These are phyloP conservation scores for Rhinella marina DNA, from an alignment of 2,797 vertebrate species.

Conservation along the genomic window DNA sequence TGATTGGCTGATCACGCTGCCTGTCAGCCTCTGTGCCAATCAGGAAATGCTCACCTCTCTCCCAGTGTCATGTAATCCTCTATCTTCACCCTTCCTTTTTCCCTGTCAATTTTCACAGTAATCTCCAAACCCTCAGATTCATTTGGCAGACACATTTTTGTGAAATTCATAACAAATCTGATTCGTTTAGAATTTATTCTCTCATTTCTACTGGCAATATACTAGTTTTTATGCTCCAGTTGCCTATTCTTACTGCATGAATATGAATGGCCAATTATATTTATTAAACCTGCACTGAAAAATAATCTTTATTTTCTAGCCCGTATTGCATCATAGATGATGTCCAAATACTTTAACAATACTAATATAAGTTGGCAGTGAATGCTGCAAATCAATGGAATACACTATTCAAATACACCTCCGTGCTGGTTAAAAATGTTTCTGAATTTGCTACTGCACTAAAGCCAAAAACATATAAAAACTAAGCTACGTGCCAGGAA, in stretches of 20 bases:
- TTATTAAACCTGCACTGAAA: neutral
- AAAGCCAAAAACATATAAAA: conserved; percentile 15
- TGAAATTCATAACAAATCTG: too few species aligned
- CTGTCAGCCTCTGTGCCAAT: too few species aligned
- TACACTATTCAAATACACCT: conserved; percentile 9
- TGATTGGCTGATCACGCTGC: too few species aligned
- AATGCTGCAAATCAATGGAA: neutral
- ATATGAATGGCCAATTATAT: neutral
- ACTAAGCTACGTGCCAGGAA: conserved; percentile 5
- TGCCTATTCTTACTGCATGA: neutral
- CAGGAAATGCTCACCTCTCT: too few species aligned
- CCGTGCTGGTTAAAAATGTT: neutral
- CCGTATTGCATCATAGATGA: neutral
- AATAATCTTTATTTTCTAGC: neutral
- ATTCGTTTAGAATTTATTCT: neutral
- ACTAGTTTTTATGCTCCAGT: neutral
- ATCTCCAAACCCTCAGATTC: too few species aligned
- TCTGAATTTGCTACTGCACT: neutral
- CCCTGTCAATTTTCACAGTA: too few species aligned
- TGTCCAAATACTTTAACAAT: neutral
- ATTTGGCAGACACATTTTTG: too few species aligned
- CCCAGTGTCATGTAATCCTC: too few species aligned
- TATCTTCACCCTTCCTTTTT: too few species aligned
- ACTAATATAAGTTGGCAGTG: neutral
- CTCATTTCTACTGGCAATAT: neutral